phyloP scores from a whole-genome alignment of 2,113 vertebrate species.

The Loxodonta africana region DNA sequence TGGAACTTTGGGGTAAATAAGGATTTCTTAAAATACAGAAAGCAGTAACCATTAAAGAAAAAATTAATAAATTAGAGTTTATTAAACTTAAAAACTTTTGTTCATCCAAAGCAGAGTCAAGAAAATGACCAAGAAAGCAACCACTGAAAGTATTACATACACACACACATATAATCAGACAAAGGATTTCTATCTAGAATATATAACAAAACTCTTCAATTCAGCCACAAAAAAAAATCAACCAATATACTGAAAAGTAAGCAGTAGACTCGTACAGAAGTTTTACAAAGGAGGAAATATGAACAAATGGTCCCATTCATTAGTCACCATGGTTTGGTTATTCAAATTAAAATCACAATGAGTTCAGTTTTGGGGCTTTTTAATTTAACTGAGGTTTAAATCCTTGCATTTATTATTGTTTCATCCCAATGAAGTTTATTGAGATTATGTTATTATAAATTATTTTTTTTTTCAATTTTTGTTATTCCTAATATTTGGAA shows the following conservation, averaged over 20 bases:
- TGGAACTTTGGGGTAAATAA: neutral
- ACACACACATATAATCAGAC: neutral
- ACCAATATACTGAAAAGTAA: neutral
- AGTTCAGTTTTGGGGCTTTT: neutral
- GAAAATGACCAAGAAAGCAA: neutral
- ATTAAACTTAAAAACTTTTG: neutral
- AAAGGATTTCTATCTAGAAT: neutral
- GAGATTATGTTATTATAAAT: neutral
- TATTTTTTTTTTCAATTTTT: neutral
- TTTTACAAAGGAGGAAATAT: too few species aligned
- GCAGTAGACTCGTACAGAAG: neutral
- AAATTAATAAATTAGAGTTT: neutral
- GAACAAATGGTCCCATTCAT: neutral
- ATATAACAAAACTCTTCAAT: neutral
- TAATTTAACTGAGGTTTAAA: too few species aligned
- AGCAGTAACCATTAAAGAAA: neutral
- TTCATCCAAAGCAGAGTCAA: neutral
- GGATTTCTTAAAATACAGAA: neutral
- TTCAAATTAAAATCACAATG: neutral
- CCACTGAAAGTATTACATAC: neutral
- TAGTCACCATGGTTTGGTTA: neutral
- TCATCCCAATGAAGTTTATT: too few species aligned
- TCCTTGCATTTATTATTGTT: too few species aligned
- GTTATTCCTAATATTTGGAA: neutral
- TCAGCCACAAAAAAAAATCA: neutral